Conservation (phyloP, 1,140 invertebrate genomes). For the Drosophila nebulosa region DNA sequence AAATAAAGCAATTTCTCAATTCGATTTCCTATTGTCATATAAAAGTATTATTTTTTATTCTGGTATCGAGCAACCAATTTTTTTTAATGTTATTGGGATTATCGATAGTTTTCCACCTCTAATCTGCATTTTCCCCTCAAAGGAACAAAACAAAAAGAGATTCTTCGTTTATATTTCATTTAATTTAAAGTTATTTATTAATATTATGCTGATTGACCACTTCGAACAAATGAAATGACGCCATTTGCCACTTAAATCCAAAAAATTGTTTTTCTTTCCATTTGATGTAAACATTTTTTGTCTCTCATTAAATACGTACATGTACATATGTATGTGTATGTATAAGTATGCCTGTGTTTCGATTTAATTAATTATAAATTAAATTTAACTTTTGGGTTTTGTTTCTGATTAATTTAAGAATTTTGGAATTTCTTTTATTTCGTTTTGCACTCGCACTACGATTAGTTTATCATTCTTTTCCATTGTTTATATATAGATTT, state of each 20-base stretch:
- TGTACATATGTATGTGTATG: not conserved
- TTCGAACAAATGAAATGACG: not conserved
- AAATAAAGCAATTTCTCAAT: too few species aligned
- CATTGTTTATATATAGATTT: constrained; percentile 21
- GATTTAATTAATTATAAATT: constrained; percentile 61
- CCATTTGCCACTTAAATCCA: constrained; percentile 33
- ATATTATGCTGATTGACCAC: not conserved
- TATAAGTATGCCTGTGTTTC: constrained; percentile 24
- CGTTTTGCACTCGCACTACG: constrained; percentile 44
- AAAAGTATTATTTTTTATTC: too few species aligned
- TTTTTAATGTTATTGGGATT: too few species aligned
- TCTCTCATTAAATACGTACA: constrained; percentile 25
- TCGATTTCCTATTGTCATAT: too few species aligned
- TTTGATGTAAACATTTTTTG: constrained; percentile 32
- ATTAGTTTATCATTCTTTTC: constrained; percentile 47
- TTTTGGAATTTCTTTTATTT: constrained; percentile 68
- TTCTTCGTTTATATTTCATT: not conserved
- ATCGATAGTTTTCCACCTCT: not conserved
- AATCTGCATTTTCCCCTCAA: not conserved
- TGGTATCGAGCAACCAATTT: too few species aligned
- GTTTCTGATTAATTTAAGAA: constrained; percentile 55
- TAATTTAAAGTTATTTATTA: not conserved
- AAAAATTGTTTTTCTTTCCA: constrained; percentile 18
- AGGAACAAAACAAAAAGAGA: not conserved
- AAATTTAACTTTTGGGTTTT: constrained; percentile 1